Percentiles rank a stretch among this genome's conserved stretches.
These are phyloP conservation scores for Caenorhabditis sulstoni DNA, from an alignment of 2,888 invertebrate genomes.

Conservation along the genomic window DNA sequence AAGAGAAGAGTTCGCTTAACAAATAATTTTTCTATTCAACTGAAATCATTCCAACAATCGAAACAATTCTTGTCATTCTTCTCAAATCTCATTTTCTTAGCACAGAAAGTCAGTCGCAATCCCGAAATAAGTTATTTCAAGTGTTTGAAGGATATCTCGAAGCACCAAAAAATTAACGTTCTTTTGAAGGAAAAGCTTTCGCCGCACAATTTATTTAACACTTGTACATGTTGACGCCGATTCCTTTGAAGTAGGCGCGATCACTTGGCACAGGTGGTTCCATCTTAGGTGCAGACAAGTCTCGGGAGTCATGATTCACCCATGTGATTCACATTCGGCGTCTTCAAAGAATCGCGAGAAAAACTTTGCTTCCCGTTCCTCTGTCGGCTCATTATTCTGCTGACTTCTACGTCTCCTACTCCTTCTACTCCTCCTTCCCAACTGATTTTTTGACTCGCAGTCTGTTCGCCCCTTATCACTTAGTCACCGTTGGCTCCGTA, in stretches of 20 bases:
- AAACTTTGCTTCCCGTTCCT: background rate
- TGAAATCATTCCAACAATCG: too few species aligned
- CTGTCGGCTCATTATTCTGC: background rate
- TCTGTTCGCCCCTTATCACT: too few species aligned
- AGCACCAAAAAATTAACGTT: background rate
- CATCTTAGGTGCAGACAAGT: background rate
- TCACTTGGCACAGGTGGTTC: background rate
- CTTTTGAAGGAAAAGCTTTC: background rate
- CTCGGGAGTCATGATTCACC: slow-evolving; percentile 28
- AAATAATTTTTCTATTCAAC: too few species aligned
- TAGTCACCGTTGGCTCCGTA: slow-evolving; percentile 15
- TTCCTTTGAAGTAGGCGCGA: slow-evolving; percentile 32
- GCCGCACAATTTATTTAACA: slow-evolving; percentile 26
- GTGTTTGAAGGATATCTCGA: background rate
- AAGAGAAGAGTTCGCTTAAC: too few species aligned
- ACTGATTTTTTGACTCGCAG: slow-evolving; percentile 3
- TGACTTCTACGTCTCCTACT: background rate
- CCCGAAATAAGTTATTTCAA: background rate
- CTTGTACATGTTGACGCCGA: background rate
- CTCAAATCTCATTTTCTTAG: too few species aligned
- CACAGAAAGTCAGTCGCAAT: too few species aligned
- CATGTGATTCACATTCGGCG: slow-evolving; percentile 24
- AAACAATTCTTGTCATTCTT: too few species aligned
- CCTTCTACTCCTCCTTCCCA: background rate
- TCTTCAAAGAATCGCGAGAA: slow-evolving; percentile 35